Conservation (phyloP, 2,888 invertebrate genomes). For the Oxytorus armatus region DNA sequence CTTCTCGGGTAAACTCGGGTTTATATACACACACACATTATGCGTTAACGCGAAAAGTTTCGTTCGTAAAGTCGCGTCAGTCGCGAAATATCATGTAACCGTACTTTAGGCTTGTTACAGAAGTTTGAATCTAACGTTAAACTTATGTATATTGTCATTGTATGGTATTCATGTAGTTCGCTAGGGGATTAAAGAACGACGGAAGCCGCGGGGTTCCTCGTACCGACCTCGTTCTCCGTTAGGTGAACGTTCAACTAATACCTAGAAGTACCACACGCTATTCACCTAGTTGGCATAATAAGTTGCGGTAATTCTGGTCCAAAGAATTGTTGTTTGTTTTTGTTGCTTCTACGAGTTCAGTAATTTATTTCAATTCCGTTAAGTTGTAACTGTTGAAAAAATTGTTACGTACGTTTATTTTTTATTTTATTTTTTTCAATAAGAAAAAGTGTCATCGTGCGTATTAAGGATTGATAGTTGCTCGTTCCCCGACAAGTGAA, state of each 20-base stretch:
- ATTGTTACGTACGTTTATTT: too few species aligned
- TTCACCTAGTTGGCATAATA: not conserved
- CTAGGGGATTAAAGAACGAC: conserved; percentile 45
- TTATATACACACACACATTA: conserved; percentile 8
- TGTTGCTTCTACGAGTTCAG: not conserved
- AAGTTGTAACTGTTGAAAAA: not conserved
- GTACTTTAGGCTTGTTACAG: conserved; percentile 1
- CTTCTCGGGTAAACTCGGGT: conserved; percentile 5
- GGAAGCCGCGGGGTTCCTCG: conserved; percentile 41
- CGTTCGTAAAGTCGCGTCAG: not conserved
- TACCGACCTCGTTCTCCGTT: conserved; percentile 54
- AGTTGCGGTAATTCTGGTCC: conserved; percentile 8
- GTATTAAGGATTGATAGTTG: too few species aligned
- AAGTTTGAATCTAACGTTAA: conserved; percentile 1
- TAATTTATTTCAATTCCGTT: not conserved
- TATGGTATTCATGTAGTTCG: conserved; percentile 14
- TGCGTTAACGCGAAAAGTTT: conserved; percentile 6
- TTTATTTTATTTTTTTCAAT: conserved; percentile 11
- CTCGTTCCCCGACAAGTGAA: too few species aligned
- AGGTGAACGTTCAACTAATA: conserved; percentile 37
- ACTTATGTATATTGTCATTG: not conserved
- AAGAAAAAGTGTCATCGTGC: conserved; percentile 2
- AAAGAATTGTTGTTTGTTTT: conserved; percentile 15
- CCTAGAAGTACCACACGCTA: conserved; percentile 11
- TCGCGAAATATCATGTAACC: conserved; percentile 21